Evolutionary conservation across 2,888 invertebrate species (phyloP), one percentile per base, ranked within the genome.

Genomic region (Cantharis flavilabris): DNA sequence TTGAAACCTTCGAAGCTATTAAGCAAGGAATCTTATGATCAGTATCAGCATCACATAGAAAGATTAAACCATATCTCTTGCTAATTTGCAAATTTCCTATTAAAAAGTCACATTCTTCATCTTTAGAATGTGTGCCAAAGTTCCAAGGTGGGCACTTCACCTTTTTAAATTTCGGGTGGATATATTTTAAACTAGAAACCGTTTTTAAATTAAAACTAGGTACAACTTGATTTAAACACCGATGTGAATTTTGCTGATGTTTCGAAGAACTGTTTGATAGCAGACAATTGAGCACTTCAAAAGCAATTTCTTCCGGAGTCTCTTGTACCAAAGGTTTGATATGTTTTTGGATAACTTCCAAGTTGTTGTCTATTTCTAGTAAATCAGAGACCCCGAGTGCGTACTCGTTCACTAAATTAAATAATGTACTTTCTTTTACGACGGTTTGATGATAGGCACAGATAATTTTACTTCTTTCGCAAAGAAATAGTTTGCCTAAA

Each of bases 81-180:
- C 76, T 73, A 13, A 81, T 70, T 49, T 69, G 49, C 13, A 80
- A 33, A 49, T 63, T 70, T 14, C 81, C 81, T 63, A 81, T 73
- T 10, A 82, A 62, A 10, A 78, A 70, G 30, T 75, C 72, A n/a
- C 30, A 63, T 18, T 79, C 62, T 9, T 71, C 26, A 9, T n/a
- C 18, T 71, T 80, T 82, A 0, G 76, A 73, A 75, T 82, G 79
- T 11, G 78, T 71, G 9, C 82, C 82, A 73, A 82, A 80, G 62
- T 72, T 79, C 82, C 82, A 82, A 7, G 69, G 26, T 1, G 82
- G 82, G 11, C 71, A 77, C n/a, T 79, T 73, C 0, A 10, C 11
- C 30, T 70, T 69, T 63, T 75, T 33, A n/a, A 71, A 62, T 9
- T 76, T 20, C 70, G 63, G 72, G 67, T 80, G 77, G 13, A 81